These are phyloP conservation scores for Dolichotis patagonum DNA, from an alignment of 2,113 vertebrate species.

Conservation along the genomic window DNA sequence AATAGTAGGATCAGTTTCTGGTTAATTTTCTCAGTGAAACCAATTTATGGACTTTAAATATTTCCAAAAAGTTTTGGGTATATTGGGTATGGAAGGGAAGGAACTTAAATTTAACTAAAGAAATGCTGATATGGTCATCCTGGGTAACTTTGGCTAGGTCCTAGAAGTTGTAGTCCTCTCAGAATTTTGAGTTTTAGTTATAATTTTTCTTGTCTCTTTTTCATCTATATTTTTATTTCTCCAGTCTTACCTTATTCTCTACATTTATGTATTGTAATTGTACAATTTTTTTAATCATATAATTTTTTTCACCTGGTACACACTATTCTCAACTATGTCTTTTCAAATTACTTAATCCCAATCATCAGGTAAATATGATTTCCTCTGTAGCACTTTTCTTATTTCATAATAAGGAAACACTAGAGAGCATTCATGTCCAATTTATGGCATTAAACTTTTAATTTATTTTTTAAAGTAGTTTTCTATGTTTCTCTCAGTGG, in stretches of 20 bases:
- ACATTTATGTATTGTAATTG: background rate
- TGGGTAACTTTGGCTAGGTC: background rate
- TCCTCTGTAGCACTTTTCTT: background rate
- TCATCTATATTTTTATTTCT: background rate
- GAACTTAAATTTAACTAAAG: background rate
- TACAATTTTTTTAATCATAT: too few species aligned
- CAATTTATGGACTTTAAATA: background rate
- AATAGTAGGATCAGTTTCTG: background rate
- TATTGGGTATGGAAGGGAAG: background rate
- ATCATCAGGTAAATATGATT: background rate
- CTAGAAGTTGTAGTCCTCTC: background rate
- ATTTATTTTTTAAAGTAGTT: background rate
- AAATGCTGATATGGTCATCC: background rate
- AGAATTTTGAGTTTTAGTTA: background rate
- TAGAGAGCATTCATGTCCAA: background rate
- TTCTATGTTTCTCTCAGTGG: background rate
- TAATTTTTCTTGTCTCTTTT: background rate
- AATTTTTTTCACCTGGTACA: background rate
- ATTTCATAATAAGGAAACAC: background rate
- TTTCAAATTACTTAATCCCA: background rate
- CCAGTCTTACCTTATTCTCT: background rate
- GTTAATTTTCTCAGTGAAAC: background rate
- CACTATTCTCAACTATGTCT: background rate
- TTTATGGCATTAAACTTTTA: background rate
- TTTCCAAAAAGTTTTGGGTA: background rate